Conservation (phyloP, 2,888 invertebrate genomes). For the Neoaliturus tenellus region DNA sequence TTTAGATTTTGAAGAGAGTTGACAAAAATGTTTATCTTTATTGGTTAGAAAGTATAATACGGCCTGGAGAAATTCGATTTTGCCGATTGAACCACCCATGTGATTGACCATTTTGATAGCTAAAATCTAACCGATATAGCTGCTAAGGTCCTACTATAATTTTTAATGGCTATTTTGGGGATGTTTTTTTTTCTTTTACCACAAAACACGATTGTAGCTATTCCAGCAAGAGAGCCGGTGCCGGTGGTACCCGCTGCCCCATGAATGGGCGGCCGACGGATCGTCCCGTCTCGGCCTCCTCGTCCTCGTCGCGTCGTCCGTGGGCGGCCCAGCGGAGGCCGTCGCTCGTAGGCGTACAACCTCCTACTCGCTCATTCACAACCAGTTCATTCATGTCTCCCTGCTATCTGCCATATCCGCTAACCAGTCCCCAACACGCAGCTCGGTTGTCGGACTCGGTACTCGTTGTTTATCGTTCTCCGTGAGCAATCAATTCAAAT, state of each 20-base stretch:
- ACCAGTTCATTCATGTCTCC: conserved; percentile 51
- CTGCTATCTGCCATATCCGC: conserved; percentile 39
- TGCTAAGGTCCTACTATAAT: too few relatives aligned
- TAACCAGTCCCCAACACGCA: conserved; percentile 5
- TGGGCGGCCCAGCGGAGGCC: conserved; percentile 6
- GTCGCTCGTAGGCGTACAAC: conserved; percentile 11
- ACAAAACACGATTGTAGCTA: too few relatives aligned
- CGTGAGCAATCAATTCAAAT: not conserved
- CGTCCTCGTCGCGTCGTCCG: not conserved
- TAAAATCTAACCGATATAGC: too few relatives aligned
- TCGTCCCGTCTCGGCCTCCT: not conserved
- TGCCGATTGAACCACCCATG: too few relatives aligned
- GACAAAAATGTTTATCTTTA: too few relatives aligned
- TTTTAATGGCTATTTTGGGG: too few relatives aligned
- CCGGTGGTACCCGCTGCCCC: not conserved
- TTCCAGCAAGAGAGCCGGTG: too few relatives aligned
- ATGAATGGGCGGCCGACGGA: conserved; percentile 1
- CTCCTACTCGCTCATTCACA: conserved; percentile 50
- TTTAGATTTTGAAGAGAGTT: too few relatives aligned
- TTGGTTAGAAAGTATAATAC: too few relatives aligned
- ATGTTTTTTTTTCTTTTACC: too few relatives aligned
- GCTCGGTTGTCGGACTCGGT: not conserved
- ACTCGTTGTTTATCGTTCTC: not conserved
- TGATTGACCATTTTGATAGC: too few relatives aligned
- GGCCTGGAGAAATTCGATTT: too few relatives aligned